Conservation (phyloP, 1,140 invertebrate species). For the Heliconius nattereri region DNA sequence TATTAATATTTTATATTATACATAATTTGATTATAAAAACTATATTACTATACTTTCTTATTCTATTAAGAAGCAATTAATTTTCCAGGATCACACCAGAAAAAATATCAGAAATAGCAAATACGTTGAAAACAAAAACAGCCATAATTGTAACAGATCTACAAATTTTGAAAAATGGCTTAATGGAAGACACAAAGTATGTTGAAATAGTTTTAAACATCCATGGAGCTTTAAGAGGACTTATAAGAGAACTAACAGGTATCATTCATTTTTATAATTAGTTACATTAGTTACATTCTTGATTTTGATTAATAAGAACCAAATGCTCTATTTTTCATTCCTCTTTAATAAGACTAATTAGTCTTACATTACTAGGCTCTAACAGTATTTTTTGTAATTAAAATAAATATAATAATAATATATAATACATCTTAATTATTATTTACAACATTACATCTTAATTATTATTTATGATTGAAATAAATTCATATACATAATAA, state of each 20-base stretch:
- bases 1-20: too few species aligned
- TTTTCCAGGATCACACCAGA: constrained; percentile 46
- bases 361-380: too few species aligned
- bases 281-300: too few species aligned
- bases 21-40: not conserved
- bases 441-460: too few species aligned
- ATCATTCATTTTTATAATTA: constrained; percentile 16
- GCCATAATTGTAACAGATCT: constrained; percentile 51
- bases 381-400: not conserved
- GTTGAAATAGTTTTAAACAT: constrained; percentile 66
- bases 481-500: too few species aligned
- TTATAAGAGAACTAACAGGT: constrained; percentile 76
- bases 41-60: not conserved
- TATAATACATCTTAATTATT: too few species aligned
- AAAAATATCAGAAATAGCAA: constrained; percentile 48
- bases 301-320: too few species aligned
- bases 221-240: constrained; percentile 69
- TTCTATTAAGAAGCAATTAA: not conserved
- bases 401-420: too few species aligned
- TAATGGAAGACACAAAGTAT: constrained; percentile 64
- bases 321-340: not conserved
- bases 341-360: too few species aligned
- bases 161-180: constrained; percentile 63
- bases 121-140: constrained; percentile 63
- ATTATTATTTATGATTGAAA: too few species aligned